Percentiles rank a stretch among this genome's conserved stretches.
phyloP scores from a whole-genome alignment of 2,113 vertebrate species.

The Hippopotamus amphibius region DNA sequence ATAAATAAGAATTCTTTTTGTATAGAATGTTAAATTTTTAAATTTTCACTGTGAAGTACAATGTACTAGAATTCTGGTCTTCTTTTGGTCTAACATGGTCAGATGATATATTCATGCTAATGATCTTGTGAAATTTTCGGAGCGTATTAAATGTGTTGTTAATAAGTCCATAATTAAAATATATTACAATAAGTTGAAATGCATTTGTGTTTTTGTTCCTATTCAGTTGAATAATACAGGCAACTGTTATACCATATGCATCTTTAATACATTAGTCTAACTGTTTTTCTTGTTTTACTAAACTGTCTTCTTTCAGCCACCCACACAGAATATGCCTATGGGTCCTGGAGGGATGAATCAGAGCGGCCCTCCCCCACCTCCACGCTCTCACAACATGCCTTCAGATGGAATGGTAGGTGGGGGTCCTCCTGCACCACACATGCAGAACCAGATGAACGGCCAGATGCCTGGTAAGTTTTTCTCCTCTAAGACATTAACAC shows the following conservation, averaged over 20 bases:
- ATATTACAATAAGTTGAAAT: constrained; percentile 28
- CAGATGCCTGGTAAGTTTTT: constrained; percentile 98
- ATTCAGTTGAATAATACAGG: constrained; percentile 62
- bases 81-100: constrained; percentile 49
- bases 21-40: constrained; percentile 19
- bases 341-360: constrained; percentile 97
- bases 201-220: constrained; percentile 64
- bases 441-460: constrained; percentile 99
- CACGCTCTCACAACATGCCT: constrained; percentile 97
- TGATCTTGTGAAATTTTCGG: constrained; percentile 61
- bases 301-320: constrained; percentile 92
- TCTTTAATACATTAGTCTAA: constrained; percentile 82
- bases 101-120: neutral
- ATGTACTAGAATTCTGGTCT: neutral
- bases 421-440: constrained; percentile 96
- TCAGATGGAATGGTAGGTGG: constrained; percentile 97
- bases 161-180: constrained; percentile 50
- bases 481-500: constrained; percentile 90
- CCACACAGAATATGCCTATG: constrained; percentile 98
- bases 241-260: constrained; percentile 76
- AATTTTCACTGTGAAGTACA: constrained; percentile 41
- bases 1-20: constrained; percentile 39
- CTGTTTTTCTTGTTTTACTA: constrained; percentile 85
- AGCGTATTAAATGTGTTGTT: constrained; percentile 3
- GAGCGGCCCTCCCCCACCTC: constrained; percentile 94